Evolutionary conservation across 2,113 vertebrate genomes (phyloP).

Genomic region (Sus scrofa): T2T-Sscrofa CM000828.6:70454001-70454500

Average conservation of each 20-base stretch:
- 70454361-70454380: background rate
- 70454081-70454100: background rate
- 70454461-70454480: too few relatives aligned
- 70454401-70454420: too few relatives aligned
- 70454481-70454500: too few relatives aligned
- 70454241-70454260: background rate
- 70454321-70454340: background rate
- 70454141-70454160: background rate
- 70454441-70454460: too few relatives aligned
- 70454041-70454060: background rate
- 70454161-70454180: background rate
- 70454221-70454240: background rate
- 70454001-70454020: background rate
- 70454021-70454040: background rate
- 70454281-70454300: background rate
- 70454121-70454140: background rate
- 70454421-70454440: too few relatives aligned
- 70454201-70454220: background rate
- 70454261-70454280: background rate
- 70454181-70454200: background rate
- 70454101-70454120: background rate
- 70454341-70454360: background rate
- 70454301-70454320: background rate
- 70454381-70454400: too few relatives aligned
- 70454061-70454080: too few relatives aligned